phyloP scores from a whole-genome alignment of 1,140 invertebrate species.

The Penaeus vannamei region DNA sequence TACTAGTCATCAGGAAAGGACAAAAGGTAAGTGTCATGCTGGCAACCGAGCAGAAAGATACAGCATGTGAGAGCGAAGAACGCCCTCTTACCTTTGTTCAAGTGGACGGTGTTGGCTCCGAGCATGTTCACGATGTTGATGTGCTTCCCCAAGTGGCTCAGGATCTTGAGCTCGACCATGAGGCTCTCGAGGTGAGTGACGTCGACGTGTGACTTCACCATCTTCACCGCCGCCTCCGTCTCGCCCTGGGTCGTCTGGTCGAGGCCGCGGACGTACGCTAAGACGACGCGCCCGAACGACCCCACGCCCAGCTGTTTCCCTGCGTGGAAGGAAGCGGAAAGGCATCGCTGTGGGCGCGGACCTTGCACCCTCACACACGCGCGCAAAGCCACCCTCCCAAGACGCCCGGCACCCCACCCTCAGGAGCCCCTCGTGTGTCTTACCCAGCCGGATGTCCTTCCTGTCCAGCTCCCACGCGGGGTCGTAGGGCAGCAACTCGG shows the following conservation, averaged over 20 bases:
- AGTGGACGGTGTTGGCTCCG: slow-evolving; percentile 74
- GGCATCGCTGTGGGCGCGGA: no score
- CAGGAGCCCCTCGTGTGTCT: not conserved
- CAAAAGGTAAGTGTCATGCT: not conserved
- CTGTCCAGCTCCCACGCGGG: slow-evolving; percentile 70
- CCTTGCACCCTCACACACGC: no score
- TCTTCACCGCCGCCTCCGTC: slow-evolving; percentile 87
- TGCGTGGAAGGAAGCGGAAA: slow-evolving; percentile 70
- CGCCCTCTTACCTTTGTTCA: slow-evolving; percentile 71
- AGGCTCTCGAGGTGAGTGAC: slow-evolving; percentile 78
- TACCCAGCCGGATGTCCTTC: slow-evolving; percentile 43
- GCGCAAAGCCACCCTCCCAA: no score
- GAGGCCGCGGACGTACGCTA: slow-evolving; percentile 78
- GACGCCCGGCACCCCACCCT: no score
- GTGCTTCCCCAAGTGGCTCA: slow-evolving; percentile 76
- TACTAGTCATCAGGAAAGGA: not conserved
- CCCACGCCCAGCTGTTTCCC: slow-evolving; percentile 90
- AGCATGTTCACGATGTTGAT: slow-evolving; percentile 76
- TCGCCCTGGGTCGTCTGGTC: slow-evolving; percentile 69
- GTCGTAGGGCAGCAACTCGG: slow-evolving; percentile 91
- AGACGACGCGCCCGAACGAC: slow-evolving; percentile 93
- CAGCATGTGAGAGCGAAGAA: not conserved
- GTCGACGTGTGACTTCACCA: slow-evolving; percentile 85
- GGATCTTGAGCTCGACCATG: slow-evolving; percentile 75
- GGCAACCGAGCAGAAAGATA: no score